Evolutionary conservation across 2,113 vertebrate species (phyloP), one percentile per base, ranked within the genome.

Genomic region (Microcebus tavaratra): DNA sequence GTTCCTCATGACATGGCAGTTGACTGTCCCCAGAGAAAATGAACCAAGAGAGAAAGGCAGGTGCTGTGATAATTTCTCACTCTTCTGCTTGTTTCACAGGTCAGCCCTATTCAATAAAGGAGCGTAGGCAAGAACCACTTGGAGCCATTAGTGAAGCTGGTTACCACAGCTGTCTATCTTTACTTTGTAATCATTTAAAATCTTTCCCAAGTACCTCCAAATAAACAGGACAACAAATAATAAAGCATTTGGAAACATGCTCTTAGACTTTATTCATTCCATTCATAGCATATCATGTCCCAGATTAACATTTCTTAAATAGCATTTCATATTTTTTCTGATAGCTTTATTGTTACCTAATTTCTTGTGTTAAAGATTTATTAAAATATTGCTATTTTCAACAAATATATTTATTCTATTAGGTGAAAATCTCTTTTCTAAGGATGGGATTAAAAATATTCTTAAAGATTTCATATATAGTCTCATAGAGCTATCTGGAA

Each of bases 381-480:
- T 67, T 57, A 68, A 84, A 59, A 65, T 79, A 21, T 82, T 65
- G 8, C 8, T 53, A 67, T 50, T 91, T 72, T 81, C 23, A 93
- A 78, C 10, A 95, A 81, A 73, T 27, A 6, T 17, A 91, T 72
- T 92, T 78, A 61, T 73, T 36, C 42, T 70, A 6, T 55, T 80
- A 88, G n/a, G 34, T 83, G 34, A 85, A 57, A 87, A 68, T 80
- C 39, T 13, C 31, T 88, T 34, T 70, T 96, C 59, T 78, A 91
- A 67, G 53, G 80, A 70, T 34, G 17, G 8, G 55, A 45, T 67
- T 63, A 70, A 89, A 67, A 91, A 76, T 86, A 63, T 65, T 91
- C 34, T 76, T 63, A 59, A 88, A 91, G 4, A 45, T 82, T 6
- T 78, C 18, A 34, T 36, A 36, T 27, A 12, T 4, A 13, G 0